Percentiles rank a stretch among this genome's conserved stretches.
Evolutionary conservation across 1,140 invertebrate species (phyloP).

Genomic region (Aphis craccivora): DNA sequence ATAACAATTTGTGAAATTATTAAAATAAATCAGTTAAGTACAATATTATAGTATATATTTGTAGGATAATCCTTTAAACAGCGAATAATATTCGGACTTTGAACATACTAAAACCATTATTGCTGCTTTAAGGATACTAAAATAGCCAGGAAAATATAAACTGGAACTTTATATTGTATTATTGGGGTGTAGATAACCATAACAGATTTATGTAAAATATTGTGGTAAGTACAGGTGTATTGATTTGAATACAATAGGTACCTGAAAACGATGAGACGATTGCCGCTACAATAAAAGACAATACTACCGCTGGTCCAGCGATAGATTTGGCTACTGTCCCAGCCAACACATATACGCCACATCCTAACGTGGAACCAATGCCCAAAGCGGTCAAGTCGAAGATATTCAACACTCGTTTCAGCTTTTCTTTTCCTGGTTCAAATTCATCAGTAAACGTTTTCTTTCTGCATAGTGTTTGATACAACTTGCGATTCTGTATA

Average conservation of each 20-base stretch:
- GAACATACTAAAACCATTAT: not conserved
- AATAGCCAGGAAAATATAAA: not conserved
- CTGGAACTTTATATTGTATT: not conserved
- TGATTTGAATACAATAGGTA: slow-evolving; percentile 61
- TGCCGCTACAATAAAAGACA: slow-evolving; percentile 89
- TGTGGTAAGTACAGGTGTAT: not conserved
- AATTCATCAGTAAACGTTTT: not conserved
- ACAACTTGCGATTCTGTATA: slow-evolving; percentile 38
- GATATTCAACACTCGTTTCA: slow-evolving; percentile 78
- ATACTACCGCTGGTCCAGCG: slow-evolving; percentile 84
- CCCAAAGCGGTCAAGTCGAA: slow-evolving; percentile 83
- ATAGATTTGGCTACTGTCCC: slow-evolving; percentile 84
- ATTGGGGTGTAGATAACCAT: not conserved
- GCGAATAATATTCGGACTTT: not conserved
- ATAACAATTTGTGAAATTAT: not conserved
- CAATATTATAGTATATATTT: not conserved
- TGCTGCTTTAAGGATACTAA: not conserved
- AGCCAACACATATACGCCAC: slow-evolving; percentile 92
- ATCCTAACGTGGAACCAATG: slow-evolving; percentile 86
- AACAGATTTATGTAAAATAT: no score
- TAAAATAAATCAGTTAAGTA: not conserved
- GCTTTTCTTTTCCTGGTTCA: slow-evolving; percentile 63
- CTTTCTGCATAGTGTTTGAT: slow-evolving; percentile 58
- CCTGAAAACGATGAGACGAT: slow-evolving; percentile 88
- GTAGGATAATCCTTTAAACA: not conserved